These are phyloP conservation scores for Trematomus loennbergii DNA, from an alignment of 2,113 vertebrate genomes.

Conservation along the genomic window DNA sequence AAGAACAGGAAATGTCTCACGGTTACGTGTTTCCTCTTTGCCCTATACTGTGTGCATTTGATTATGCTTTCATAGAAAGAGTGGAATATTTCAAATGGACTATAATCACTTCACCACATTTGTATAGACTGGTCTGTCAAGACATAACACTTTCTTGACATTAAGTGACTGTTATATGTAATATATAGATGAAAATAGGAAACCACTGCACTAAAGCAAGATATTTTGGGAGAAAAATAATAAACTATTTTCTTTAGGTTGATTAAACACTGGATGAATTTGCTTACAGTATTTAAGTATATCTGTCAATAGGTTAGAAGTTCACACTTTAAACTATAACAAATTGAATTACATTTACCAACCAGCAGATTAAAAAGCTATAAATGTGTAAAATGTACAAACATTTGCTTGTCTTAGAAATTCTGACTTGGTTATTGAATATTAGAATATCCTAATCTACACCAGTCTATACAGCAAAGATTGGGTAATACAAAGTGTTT, in stretches of 20 bases:
- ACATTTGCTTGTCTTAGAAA: background rate
- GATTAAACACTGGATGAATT: background rate
- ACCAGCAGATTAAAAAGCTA: background rate
- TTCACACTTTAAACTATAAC: background rate
- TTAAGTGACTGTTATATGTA: conserved; percentile 2
- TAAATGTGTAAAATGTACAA: background rate
- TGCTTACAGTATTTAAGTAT: background rate
- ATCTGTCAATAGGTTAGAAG: background rate
- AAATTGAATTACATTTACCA: background rate
- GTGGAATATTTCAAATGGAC: conserved; percentile 29
- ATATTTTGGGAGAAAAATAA: background rate
- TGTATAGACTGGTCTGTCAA: conserved; percentile 35
- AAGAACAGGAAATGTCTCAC: conserved; percentile 54
- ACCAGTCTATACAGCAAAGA: background rate
- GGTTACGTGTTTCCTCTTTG: conserved; percentile 39
- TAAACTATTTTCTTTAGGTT: background rate
- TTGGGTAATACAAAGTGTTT: background rate
- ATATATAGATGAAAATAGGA: background rate
- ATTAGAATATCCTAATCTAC: background rate
- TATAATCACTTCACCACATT: conserved; percentile 35
- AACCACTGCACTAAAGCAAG: background rate
- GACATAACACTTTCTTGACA: conserved; percentile 15
- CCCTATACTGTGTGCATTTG: conserved; percentile 36
- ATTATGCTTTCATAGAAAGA: conserved; percentile 28
- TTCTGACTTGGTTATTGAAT: background rate